These are phyloP conservation scores for Ips nitidus DNA, from an alignment of 1,140 invertebrate species.

Conservation along the genomic window DNA sequence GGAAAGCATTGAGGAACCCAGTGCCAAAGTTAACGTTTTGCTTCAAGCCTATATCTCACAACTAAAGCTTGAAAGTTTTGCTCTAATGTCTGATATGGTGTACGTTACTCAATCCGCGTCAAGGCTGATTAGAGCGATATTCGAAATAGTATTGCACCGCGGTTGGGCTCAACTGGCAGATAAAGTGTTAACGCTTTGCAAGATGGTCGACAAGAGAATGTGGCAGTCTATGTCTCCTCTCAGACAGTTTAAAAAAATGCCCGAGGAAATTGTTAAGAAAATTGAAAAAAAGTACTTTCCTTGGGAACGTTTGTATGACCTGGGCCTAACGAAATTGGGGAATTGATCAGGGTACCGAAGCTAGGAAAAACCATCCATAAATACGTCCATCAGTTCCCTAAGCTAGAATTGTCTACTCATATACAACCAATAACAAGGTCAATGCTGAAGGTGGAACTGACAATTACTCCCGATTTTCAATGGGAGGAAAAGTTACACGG, in stretches of 20 bases:
- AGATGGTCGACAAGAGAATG: slow-evolving; percentile 99
- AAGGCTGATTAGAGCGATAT: slow-evolving; percentile 93
- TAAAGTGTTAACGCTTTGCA: slow-evolving; percentile 93
- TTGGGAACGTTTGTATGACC: slow-evolving; percentile 92
- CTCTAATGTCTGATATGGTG: slow-evolving; percentile 99
- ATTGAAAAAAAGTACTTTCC: slow-evolving; percentile 98
- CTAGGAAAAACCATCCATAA: slow-evolving; percentile 97
- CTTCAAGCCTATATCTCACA: slow-evolving; percentile 99
- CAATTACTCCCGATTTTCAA: slow-evolving; percentile 98
- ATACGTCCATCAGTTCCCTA: slow-evolving; percentile 97
- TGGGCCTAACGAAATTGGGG: slow-evolving; percentile 97
- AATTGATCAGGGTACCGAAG: slow-evolving; percentile 93
- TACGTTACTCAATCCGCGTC: slow-evolving; percentile 98
- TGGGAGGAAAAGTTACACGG: slow-evolving; percentile 99
- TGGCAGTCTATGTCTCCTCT: slow-evolving; percentile 99
- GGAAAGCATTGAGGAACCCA: slow-evolving; percentile 97
- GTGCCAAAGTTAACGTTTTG: slow-evolving; percentile 95
- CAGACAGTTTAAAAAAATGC: slow-evolving; percentile 97
- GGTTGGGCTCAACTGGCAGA: slow-evolving; percentile 98
- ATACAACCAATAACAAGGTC: slow-evolving; percentile 97
- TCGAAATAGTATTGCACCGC: slow-evolving; percentile 86
- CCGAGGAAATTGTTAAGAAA: slow-evolving; percentile 96
- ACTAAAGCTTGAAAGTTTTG: slow-evolving; percentile 96
- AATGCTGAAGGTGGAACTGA: slow-evolving; percentile 92
- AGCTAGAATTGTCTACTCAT: slow-evolving; percentile 91